Evolutionary conservation across 2,888 invertebrate species (phyloP), one percentile per base, ranked within the genome.

Genomic region (Vandiemenella viatica): DNA sequence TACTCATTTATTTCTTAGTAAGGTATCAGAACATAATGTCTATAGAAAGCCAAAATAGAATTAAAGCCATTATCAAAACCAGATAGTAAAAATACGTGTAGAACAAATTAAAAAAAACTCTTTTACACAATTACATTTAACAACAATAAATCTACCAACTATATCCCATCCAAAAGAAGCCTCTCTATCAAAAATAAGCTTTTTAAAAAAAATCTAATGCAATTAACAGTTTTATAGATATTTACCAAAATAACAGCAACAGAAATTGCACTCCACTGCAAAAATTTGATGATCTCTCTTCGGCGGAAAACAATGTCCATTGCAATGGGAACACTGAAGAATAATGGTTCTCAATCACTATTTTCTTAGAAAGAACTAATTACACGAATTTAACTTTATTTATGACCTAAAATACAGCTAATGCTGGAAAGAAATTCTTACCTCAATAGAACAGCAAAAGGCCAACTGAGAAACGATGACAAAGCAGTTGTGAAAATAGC

Each of bases 371-470:
- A 32, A 32, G 10, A 2, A 2, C 13, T 32, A 13, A 23, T 32
- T 32, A 32, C 3, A 32, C n/a, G n/a, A 32, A 32, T 13, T 32
- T 3, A 32, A 23, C 6, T 10, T 23, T 8, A 23, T 23, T 32
- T 32, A 32, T 32, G 10, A 4, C n/a, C n/a, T 32, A 32, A 32
- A 3, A 8, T 23, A 8, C 7, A 23, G 10, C 6, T 8, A 23
- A 8, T 23, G 10, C 26, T 23, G 26, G 1, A 23, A 7, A 10
- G 15, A 13, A 8, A 22, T 40, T 55, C 56, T 57, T 65, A 73
- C 73, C 96, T 95, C 17, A 97, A 71, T n/a, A 95, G 67, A 1
- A 82, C 95, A 50, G 92, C 90, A 74, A 98, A 98, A 1, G 98
- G 98, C 98, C 98, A 98, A 55, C 96, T 91, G 67, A 79, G 57